Evolutionary conservation across 2,888 invertebrate species (phyloP), one percentile per base, ranked within the genome.

Genomic region (Tetanocera ferruginea): DNA sequence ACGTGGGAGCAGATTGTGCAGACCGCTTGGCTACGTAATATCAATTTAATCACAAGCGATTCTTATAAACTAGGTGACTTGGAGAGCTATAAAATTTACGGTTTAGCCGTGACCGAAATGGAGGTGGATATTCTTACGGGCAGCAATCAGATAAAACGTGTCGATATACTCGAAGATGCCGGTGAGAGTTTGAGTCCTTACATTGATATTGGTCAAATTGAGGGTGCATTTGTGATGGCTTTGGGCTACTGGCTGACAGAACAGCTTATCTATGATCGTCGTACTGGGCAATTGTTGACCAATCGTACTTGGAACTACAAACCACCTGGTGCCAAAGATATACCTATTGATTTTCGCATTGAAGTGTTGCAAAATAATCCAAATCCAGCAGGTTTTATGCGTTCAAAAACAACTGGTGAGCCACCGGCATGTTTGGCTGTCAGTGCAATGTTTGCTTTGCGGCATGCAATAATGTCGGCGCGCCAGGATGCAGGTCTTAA

Each of bases 81-180:
- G 5, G 89, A 91, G 49, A 81, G 89, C 0, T 95, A 95, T 83
- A 86, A 90, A 57, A 91, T 95, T 76, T 94, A 92, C 84, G 94
- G 93, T 3, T 43, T 62, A 17, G 23, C 92, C 3, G 91, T 92
- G 9, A 87, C 93, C 4, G 96, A 96, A 89, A 91, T 95, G 0
- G 95, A 95, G 88, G 88, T 96, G 0, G 96, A 96, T 87, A 89
- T 95, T n/a, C 89, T 96, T 70, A 95, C 95, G 0, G 96, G 96
- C 2, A 94, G 94, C 83, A 92, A 93, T 84, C 90, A 93, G 81
- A 88, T 94, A 8, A 88, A 86, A 37, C 91, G 94, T 83, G 94
- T 94, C 0, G 95, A 95, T 87, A 87, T 95, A 14, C 87, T 94
- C 17, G 94, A 94, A 87, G 95, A 95, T 85, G 91, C 92, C 14